phyloP scores from a whole-genome alignment of 92 coral and sea anemone species.

The Micromussa lordhowensis region DNA sequence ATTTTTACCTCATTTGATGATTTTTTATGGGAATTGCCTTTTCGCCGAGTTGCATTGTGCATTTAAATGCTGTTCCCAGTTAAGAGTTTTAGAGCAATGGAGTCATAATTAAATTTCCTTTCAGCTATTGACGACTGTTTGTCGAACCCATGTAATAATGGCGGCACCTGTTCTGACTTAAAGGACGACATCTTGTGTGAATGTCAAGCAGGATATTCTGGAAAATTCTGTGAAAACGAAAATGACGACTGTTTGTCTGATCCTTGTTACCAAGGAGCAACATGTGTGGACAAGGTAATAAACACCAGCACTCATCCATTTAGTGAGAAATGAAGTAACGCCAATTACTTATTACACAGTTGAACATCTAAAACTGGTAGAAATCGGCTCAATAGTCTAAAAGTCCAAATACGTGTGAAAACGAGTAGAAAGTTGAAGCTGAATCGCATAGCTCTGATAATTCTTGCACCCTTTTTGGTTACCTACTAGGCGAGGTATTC shows the following conservation, averaged over 20 bases:
- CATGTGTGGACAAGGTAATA: conserved; percentile 91
- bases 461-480: too few relatives aligned
- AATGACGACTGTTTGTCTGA: conserved; percentile 92
- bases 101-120: background rate
- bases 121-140: conserved; percentile 89
- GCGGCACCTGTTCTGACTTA: conserved; percentile 77
- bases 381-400: too few relatives aligned
- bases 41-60: background rate
- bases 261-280: conserved; percentile 95
- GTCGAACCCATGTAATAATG: conserved; percentile 94
- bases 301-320: background rate
- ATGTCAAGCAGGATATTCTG: conserved; percentile 86
- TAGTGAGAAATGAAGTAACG: background rate
- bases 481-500: too few relatives aligned
- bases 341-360: too few relatives aligned
- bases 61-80: background rate
- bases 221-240: conserved; percentile 84
- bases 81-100: too few relatives aligned
- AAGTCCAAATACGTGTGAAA: too few relatives aligned
- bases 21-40: background rate
- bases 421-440: too few relatives aligned
- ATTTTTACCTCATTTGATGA: background rate
- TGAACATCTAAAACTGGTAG: too few relatives aligned
- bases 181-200: conserved; percentile 83
- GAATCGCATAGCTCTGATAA: too few relatives aligned